Evolutionary conservation across 2,113 vertebrate species (phyloP), one percentile per base, ranked within the genome.

Genomic region (Azemiops feae): DNA sequence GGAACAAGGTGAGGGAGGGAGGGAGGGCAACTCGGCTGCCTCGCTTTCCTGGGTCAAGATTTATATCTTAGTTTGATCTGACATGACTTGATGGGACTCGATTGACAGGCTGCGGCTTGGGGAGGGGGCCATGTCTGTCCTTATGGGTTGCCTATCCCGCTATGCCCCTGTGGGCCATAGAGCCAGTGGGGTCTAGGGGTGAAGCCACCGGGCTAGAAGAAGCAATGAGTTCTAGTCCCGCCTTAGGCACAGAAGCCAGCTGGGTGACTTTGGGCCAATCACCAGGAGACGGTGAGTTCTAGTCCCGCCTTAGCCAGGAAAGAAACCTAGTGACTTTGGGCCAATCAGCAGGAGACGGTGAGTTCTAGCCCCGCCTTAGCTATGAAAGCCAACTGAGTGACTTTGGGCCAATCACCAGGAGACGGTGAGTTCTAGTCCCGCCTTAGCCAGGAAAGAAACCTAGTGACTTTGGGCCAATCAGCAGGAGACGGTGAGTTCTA

Each of bases 1-100:
- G 0, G 99, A 99, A 91, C 99, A 99, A 97, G 99, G 99, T 99
- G 89, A 92, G 92, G 2, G 92, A 92, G 92, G 2, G 92, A 92
- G 90, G 5, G 5, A 50, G 47, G 47, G 47, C 85, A 1, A 2
- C 85, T 10, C 43, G 3, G 7, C 81, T 23, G 20, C 18, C 34
- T 43, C 0, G 0, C 34, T 18, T 39, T 22, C 39, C 74, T 22
- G 34, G 34, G 74, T 12, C 58, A 27, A 60, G 3, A 4, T 9
- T 57, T 14, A n/a, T 2, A n/a, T 34, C 5, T 74, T 18, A 34
- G n/a, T 74, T 34, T 34, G 64, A 2, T 5, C 0, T 6, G 14
- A 34, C n/a, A 14, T 6, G 64, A 18, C 47, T 50, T 50, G 47
- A 7, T 50, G 47, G 47, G 47, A 7, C 2, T 74, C 1, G n/a